A percentile compares a stretch with the other conserved stretches of the same genome.
Conservation (phyloP, 2,888 invertebrate genomes). For the Thereva unica region DNA sequence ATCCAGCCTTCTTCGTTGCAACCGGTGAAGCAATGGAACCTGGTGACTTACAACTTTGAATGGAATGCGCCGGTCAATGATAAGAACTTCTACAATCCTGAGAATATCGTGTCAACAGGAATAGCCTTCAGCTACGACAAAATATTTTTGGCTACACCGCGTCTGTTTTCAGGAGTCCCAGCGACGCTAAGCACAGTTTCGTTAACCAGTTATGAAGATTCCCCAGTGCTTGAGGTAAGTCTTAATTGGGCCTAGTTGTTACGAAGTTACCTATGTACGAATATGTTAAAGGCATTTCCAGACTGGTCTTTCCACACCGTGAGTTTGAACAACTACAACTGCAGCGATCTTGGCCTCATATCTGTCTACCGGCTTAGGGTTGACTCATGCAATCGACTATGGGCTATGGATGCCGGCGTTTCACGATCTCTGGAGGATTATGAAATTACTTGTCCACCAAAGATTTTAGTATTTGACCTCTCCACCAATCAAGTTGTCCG, state of each 20-base stretch:
- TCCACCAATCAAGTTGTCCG: constrained; percentile 70
- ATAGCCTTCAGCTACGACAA: constrained; percentile 72
- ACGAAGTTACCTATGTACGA: neutral
- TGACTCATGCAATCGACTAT: constrained; percentile 81
- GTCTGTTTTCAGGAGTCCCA: constrained; percentile 75
- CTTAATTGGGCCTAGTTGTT: neutral
- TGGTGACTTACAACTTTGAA: constrained; percentile 70
- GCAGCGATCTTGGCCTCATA: constrained; percentile 74
- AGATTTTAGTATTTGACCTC: constrained; percentile 79
- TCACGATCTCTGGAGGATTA: constrained; percentile 67
- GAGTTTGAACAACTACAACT: constrained; percentile 71
- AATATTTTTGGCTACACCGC: constrained; percentile 75
- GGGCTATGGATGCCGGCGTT: constrained; percentile 77
- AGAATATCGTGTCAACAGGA: constrained; percentile 78
- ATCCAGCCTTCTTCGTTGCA: constrained; percentile 58
- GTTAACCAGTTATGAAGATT: constrained; percentile 67
- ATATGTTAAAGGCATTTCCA: constrained; percentile 65
- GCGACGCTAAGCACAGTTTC: constrained; percentile 74
- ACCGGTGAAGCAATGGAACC: constrained; percentile 71
- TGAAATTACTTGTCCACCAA: constrained; percentile 72
- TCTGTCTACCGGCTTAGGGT: constrained; percentile 77
- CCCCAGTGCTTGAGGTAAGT: constrained; percentile 68
- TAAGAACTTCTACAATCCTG: constrained; percentile 62
- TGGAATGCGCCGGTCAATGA: constrained; percentile 63
- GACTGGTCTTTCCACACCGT: constrained; percentile 78